Conservation (phyloP, 2,888 invertebrate genomes). For the Ectropis crepuscularia region DNA sequence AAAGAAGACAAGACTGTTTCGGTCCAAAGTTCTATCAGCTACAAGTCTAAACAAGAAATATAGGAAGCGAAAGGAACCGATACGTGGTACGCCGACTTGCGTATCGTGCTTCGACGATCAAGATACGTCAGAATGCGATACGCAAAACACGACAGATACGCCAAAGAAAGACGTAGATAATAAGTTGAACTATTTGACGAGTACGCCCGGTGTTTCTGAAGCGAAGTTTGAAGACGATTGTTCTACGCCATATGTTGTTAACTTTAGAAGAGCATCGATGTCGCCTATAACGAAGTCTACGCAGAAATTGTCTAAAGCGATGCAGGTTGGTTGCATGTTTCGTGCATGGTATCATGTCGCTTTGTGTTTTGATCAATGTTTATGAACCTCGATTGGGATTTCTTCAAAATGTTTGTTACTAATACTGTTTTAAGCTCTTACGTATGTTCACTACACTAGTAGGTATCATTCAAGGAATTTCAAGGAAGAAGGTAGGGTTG, state of each 20-base stretch:
- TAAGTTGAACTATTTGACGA: conserved; percentile 69
- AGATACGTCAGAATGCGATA: conserved; percentile 56
- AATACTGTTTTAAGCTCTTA: no score
- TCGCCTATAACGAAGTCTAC: conserved; percentile 95
- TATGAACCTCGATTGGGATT: not conserved
- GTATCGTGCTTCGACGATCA: conserved; percentile 77
- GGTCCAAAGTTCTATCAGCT: conserved; percentile 68
- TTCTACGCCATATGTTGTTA: conserved; percentile 71
- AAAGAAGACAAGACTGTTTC: conserved; percentile 70
- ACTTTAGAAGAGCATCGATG: conserved; percentile 90
- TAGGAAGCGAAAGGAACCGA: conserved; percentile 62
- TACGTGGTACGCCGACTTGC: conserved; percentile 72
- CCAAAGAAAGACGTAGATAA: conserved; percentile 61
- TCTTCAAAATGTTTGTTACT: not conserved
- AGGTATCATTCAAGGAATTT: no score
- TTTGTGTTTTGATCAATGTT: conserved; percentile 36
- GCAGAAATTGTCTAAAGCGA: conserved; percentile 93
- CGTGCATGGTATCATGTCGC: conserved; percentile 41
- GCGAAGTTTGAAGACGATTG: conserved; percentile 65
- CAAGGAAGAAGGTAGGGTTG: no score
- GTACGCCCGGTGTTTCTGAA: conserved; percentile 74
- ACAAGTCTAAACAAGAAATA: conserved; percentile 73
- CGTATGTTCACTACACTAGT: no score
- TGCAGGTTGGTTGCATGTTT: conserved; percentile 89
- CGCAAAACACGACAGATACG: conserved; percentile 50